phyloP scores from a whole-genome alignment of 2,113 vertebrate genomes.

The Antennarius striatus region DNA sequence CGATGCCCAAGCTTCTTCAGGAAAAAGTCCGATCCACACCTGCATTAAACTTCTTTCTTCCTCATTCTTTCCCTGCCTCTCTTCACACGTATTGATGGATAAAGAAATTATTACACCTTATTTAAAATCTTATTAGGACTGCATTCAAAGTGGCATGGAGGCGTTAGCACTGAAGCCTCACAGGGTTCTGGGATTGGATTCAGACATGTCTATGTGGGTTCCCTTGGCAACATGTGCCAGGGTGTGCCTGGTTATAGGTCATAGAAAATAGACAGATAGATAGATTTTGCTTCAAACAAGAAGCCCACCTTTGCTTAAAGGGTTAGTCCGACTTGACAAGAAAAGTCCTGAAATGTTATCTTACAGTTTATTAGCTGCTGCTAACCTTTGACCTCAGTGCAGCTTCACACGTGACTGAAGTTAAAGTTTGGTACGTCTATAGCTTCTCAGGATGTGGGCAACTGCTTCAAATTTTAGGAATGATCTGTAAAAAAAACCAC shows the following conservation, averaged over 20 bases:
- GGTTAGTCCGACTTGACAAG: constrained; percentile 41
- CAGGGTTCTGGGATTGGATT: too few species aligned
- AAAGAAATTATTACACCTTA: constrained; percentile 46
- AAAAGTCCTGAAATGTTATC: constrained; percentile 41
- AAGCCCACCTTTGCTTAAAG: constrained; percentile 40
- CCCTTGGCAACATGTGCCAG: too few species aligned
- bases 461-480: constrained; percentile 23
- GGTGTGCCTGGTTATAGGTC: too few species aligned
- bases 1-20: constrained; percentile 86
- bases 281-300: constrained; percentile 64
- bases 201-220: too few species aligned
- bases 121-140: constrained; percentile 48
- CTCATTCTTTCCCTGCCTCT: constrained; percentile 1
- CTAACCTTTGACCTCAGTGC: constrained; percentile 9
- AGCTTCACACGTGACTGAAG: constrained; percentile 6
- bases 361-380: constrained; percentile 35
- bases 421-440: neutral
- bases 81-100: constrained; percentile 19
- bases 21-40: constrained; percentile 87
- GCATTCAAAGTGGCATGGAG: too few species aligned
- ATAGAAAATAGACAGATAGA: too few species aligned
- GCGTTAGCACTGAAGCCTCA: too few species aligned
- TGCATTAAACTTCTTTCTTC: constrained; percentile 75
- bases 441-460: neutral
- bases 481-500: constrained; percentile 47